Base-by-base conservation (phyloP, 2,113 vertebrate genomes). In the Pycnonotus jocosus region DNA sequence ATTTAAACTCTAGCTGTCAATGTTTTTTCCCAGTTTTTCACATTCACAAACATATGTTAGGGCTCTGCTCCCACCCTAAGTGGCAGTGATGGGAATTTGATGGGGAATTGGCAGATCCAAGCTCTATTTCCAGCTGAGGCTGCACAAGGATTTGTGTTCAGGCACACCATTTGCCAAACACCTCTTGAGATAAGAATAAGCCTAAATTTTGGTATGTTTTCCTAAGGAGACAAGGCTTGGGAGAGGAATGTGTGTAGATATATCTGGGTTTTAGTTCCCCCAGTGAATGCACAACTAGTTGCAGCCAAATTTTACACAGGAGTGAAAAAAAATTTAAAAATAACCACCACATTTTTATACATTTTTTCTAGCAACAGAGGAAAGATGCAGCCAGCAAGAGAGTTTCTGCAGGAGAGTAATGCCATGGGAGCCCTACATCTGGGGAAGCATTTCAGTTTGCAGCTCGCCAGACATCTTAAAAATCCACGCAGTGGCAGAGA, bases 1-100 rank as follows among this genome's bases (percentile, higher is more conserved):
- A 86, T 86, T 95, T 95, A 88, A 95, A 92, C 90, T 17, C 73
- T 83, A 93, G 82, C 92, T 93, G 93, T 93, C 90, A 81, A 58
- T 88, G 40, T 90, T 96, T 38, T 38, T 96, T 86, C 12, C 86
- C 85, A 90, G 56, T 25, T 88, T 80, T 93, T 74, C 35, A 6
- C 65, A 79, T 73, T 83, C 51, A 62, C 76, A 71, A 90, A 78
- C 92, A 86, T 86, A 88, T 92, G 80, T 88, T 78, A 90, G 72
- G 88, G 61, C 68, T 92, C 80, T 2, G 33, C 79, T 94, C 86
- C 74, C 88, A 51, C 93, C 27, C 16, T 33, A 45, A 90, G 68
- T n/a, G 28, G 51, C 38, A 64, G 48, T 8, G 58, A 82, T 77
- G 48, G 64, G 85, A 78, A 88, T 90, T 70, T 68, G 85, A 73